Percentiles rank a stretch among this genome's conserved stretches.
Conservation (phyloP, 2,113 vertebrate genomes). For the Amia ocellicauda region DNA sequence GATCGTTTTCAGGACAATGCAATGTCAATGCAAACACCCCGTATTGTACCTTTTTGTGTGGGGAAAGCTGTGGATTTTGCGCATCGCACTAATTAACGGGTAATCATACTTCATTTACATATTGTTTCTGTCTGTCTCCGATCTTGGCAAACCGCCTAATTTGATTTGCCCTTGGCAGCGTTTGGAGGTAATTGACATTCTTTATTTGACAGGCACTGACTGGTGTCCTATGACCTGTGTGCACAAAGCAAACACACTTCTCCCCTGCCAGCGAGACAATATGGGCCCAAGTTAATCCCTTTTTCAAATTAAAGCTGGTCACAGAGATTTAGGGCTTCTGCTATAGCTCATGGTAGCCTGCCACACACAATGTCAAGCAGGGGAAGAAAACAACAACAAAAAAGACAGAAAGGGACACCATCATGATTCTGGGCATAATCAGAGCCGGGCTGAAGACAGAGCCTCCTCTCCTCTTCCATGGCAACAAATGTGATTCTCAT, state of each 20-base stretch:
- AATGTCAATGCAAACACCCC: no score
- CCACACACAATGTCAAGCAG: neutral
- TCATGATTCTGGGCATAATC: neutral
- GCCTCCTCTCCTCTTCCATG: neutral
- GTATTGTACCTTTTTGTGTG: no score
- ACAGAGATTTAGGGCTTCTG: neutral
- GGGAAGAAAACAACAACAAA: neutral
- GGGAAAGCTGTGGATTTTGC: no score
- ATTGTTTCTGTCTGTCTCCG: neutral
- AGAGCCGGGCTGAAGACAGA: neutral
- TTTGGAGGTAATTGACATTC: slow-evolving; percentile 63
- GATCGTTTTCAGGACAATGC: no score
- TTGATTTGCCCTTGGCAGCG: slow-evolving; percentile 26
- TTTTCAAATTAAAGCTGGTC: neutral
- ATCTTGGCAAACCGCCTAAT: neutral
- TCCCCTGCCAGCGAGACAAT: slow-evolving; percentile 15
- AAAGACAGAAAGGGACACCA: neutral
- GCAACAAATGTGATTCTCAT: neutral
- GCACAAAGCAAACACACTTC: neutral
- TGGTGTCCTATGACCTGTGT: slow-evolving; percentile 6
- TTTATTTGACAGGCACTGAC: slow-evolving; percentile 42
- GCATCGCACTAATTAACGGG: no score
- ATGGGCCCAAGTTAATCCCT: neutral
- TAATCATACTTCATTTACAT: no score
- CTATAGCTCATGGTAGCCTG: neutral